phyloP scores from a whole-genome alignment of 1,140 invertebrate species.

The Lordiphosa clarofinis region DNA sequence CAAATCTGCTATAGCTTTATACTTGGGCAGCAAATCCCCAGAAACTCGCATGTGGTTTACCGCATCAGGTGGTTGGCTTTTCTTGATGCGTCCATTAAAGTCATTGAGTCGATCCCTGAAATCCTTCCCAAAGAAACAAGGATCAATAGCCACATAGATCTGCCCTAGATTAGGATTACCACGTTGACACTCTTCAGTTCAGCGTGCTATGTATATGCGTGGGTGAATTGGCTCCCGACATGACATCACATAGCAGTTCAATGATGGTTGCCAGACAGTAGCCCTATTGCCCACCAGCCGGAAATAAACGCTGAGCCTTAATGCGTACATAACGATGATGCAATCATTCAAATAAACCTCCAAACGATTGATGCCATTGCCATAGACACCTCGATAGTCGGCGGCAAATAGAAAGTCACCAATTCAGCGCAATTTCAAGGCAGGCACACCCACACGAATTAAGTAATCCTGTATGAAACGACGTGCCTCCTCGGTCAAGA shows the following conservation, averaged over 20 bases:
- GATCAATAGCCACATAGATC: constrained; percentile 40
- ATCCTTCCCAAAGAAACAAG: constrained; percentile 30
- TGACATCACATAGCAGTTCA: constrained; percentile 83
- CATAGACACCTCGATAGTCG: constrained; percentile 92
- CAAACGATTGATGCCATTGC: constrained; percentile 92
- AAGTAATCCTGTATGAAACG: constrained; percentile 88
- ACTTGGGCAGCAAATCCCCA: constrained; percentile 35
- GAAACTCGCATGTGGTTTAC: constrained; percentile 11
- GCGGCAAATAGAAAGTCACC: constrained; percentile 89
- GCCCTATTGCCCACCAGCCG: constrained; percentile 94
- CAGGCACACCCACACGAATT: constrained; percentile 83
- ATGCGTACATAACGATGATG: constrained; percentile 79
- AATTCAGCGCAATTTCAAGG: constrained; percentile 84
- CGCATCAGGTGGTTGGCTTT: background rate
- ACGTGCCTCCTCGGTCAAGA: constrained; percentile 82
- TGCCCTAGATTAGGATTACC: constrained; percentile 32
- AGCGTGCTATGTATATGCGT: constrained; percentile 25
- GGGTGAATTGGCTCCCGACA: constrained; percentile 40
- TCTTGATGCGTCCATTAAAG: constrained; percentile 23
- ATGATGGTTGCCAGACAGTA: constrained; percentile 92
- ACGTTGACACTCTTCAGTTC: constrained; percentile 1
- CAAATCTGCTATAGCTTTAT: constrained; percentile 17
- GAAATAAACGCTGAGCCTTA: constrained; percentile 84
- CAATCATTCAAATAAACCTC: constrained; percentile 85
- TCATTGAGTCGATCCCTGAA: constrained; percentile 39